A percentile compares a stretch with the other conserved stretches of the same genome.
Evolutionary conservation across 2,113 vertebrate genomes (phyloP).

Genomic region (Odontesthes bonariensis): DNA sequence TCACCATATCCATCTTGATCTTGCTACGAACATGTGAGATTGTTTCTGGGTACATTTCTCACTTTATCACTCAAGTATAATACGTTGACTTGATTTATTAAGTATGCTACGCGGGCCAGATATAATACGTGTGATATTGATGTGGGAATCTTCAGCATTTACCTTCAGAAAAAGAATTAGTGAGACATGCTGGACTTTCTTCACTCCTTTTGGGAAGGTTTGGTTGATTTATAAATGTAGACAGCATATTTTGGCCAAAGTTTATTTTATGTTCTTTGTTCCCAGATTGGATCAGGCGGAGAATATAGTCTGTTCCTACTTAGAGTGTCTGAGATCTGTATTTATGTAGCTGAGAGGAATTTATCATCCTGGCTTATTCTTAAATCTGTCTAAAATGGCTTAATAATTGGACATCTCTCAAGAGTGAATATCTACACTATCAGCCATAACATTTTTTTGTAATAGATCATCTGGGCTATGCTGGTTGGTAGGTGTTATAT

Average conservation of each 20-base stretch:
- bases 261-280: conserved; percentile 28
- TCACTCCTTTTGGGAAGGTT: not conserved
- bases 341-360: conserved; percentile 4
- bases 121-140: not conserved
- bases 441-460: not conserved
- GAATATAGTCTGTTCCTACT: conserved; percentile 12
- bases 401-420: not conserved
- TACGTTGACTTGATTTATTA: not conserved
- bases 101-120: not conserved
- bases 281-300: conserved; percentile 20
- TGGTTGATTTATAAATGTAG: conserved; percentile 18
- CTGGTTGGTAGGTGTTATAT: too few species aligned
- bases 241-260: conserved; percentile 9
- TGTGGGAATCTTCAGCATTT: not conserved
- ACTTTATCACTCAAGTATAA: conserved; percentile 7
- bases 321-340: not conserved
- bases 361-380: not conserved
- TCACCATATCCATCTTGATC: conserved; percentile 43
- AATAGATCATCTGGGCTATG: too few species aligned
- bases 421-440: not conserved
- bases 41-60: not conserved
- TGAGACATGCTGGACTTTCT: not conserved
- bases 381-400: conserved; percentile 6
- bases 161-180: not conserved
- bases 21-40: not conserved